phyloP scores from a whole-genome alignment of 2,113 vertebrate species.

The Xiphophorus hellerii region DNA sequence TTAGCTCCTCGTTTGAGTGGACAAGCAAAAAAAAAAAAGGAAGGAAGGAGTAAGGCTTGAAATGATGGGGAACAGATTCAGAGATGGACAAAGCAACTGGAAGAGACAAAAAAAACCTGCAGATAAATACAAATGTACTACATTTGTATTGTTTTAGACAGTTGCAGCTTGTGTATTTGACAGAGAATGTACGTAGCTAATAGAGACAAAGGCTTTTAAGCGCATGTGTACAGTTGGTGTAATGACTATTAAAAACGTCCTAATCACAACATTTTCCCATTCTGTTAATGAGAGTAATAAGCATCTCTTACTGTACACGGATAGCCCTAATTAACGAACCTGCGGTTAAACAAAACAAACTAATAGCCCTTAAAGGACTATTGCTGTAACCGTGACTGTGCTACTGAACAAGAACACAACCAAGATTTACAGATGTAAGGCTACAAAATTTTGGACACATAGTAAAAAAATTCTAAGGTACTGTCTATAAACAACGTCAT shows the following conservation, averaged over 20 bases:
- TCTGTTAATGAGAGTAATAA: background rate
- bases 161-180: background rate
- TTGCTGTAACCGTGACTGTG: background rate
- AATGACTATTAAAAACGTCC: background rate
- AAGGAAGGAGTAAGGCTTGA: background rate
- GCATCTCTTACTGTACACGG: constrained; percentile 5
- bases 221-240: background rate
- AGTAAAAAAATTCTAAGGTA: background rate
- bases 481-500: constrained; percentile 1
- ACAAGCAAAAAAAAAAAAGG: background rate
- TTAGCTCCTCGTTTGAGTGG: constrained; percentile 27
- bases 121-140: background rate
- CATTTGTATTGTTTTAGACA: background rate
- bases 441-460: background rate
- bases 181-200: background rate
- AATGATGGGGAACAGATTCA: constrained; percentile 1
- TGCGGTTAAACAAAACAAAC: background rate
- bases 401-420: constrained; percentile 8
- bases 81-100: background rate
- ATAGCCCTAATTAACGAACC: background rate
- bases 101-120: background rate
- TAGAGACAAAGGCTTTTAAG: background rate
- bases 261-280: background rate
- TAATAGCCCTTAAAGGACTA: background rate
- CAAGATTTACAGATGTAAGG: background rate